Conservation (phyloP, 2,797 vertebrate genomes). For the Sitta carolinensis region DNA sequence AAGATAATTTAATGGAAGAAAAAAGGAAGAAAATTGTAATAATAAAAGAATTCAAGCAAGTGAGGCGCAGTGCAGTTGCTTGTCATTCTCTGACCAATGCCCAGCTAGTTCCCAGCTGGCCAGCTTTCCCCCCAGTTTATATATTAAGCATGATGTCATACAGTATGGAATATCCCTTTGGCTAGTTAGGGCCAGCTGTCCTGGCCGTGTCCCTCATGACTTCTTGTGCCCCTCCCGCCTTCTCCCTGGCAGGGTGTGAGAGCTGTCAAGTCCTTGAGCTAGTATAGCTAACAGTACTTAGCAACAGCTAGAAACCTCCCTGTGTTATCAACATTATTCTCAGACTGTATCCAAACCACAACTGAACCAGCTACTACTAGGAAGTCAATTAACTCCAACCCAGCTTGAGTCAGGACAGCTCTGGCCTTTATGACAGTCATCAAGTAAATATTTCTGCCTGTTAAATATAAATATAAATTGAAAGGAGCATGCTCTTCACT, state of each 20-base stretch:
- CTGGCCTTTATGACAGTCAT: not conserved
- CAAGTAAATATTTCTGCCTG: not conserved
- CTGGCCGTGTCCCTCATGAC: not conserved
- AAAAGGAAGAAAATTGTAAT: not conserved
- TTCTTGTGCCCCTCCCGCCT: not conserved
- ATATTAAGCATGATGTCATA: not conserved
- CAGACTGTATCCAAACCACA: not conserved
- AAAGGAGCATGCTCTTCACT: not conserved
- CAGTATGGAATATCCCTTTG: not conserved
- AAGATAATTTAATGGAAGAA: not conserved
- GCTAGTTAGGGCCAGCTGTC: not conserved
- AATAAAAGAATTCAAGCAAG: not conserved
- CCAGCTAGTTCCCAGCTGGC: not conserved
- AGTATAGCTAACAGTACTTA: not conserved
- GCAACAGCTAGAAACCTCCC: not conserved
- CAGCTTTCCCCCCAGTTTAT: not conserved
- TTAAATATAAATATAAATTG: not conserved
- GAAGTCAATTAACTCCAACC: not conserved
- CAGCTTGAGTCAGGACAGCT: not conserved
- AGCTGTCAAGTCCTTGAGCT: not conserved
- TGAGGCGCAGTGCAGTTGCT: not conserved
- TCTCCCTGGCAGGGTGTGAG: not conserved
- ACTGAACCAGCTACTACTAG: not conserved
- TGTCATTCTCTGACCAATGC: accelerated
- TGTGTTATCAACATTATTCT: not conserved